Conservation (phyloP, 2,797 vertebrate species). For the Myotis vivesi region DNA sequence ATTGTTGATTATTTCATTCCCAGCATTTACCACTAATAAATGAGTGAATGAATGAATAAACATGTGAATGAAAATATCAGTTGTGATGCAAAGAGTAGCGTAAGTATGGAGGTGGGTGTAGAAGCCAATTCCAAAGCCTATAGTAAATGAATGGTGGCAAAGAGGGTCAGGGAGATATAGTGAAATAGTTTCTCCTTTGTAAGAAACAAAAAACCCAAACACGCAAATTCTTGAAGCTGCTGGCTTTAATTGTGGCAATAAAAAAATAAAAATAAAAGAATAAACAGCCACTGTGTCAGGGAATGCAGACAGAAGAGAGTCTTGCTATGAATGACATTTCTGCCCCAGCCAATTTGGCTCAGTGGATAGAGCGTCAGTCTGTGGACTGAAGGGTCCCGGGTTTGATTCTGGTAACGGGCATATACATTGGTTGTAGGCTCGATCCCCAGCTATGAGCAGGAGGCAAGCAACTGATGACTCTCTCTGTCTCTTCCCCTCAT, state of each 20-base stretch:
- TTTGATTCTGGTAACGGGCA: neutral
- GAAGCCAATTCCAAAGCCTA: conserved; percentile 17
- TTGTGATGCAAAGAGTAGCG: neutral
- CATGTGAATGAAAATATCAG: conserved; percentile 21
- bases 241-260: conserved; percentile 23
- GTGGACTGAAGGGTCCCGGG: neutral
- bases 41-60: neutral
- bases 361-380: neutral
- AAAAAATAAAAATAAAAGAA: neutral
- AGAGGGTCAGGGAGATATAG: neutral
- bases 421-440: neutral
- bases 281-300: neutral
- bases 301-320: conserved; percentile 31
- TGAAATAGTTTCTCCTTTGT: neutral
- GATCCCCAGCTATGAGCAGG: too few species aligned
- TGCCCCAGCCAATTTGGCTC: neutral
- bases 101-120: neutral
- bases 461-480: neutral
- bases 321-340: conserved; percentile 46
- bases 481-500: neutral
- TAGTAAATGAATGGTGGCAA: neutral
- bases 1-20: conserved; percentile 30
- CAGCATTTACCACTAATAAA: conserved; percentile 3
- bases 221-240: neutral
- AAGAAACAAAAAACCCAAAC: neutral